Base-by-base conservation (phyloP, 2,888 invertebrate genomes). In the Drosophila nr. perissopoda region DNA sequence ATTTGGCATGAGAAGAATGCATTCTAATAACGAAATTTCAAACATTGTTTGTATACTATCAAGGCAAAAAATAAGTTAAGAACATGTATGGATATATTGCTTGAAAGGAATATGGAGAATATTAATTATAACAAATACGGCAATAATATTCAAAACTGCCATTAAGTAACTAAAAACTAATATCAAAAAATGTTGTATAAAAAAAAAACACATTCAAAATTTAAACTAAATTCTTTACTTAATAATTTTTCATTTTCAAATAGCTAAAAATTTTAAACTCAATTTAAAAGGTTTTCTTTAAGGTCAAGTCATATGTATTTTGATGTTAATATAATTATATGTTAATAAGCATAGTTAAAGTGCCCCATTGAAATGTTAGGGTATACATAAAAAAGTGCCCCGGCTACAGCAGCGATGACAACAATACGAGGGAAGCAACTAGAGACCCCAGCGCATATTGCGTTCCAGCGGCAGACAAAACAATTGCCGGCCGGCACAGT, bases 401-500 rank as follows among this genome's bases (percentile, higher is more conserved):
- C 45, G 29, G 65, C 68, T 49, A 70, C 68, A 72, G 70, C 56
- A 60, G 58, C 65, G 73, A 81, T 71, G 74, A 82, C 87, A 79
- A 83, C 75, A 83, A 79, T 70, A 61, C 57, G 64, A 57, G 31
- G 7, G 67, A 56, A 63, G 63, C 57, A 63, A 69, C 74, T 63
- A 66, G 73, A 79, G 76, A 48, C 53, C 60, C 52, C 60, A 69
- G 72, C 82, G 73, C 78, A 85, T 87, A 87, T 77, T 80, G 79
- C 69, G 61, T 54, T 54, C 52, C 49, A 69, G 64, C 38, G 75
- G 49, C 71, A 52, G 72, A 77, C 72, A 78, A 75, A 83, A 89
- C 89, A 89, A 89, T 89, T 79, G 89, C 84, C 87, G 89, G 84
- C 84, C 89, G 89, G 89, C 89, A 63, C 52, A 49, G 59, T 69